Evolutionary conservation across 1,140 invertebrate genomes (phyloP), one percentile per base, ranked within the genome.

Genomic region (Sycobia sp.): DNA sequence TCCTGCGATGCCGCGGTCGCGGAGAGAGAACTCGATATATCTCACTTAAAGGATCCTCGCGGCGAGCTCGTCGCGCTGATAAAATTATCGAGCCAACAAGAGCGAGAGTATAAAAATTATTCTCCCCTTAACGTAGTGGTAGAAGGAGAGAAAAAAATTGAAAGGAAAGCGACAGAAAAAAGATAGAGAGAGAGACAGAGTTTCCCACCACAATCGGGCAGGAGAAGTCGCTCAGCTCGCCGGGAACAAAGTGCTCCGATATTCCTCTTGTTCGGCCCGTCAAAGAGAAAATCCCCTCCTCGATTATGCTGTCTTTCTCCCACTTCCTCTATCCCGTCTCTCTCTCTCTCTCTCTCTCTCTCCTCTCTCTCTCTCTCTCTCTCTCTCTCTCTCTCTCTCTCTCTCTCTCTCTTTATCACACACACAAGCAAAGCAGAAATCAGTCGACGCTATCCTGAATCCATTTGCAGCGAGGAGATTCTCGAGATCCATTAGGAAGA

Each of bases 381-480:
- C n/a, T n/a, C n/a, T n/a, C n/a, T n/a, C n/a, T n/a, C n/a, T n/a
- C n/a, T n/a, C n/a, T n/a, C n/a, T n/a, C n/a, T n/a, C n/a, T n/a
- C n/a, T n/a, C n/a, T n/a, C n/a, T n/a, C n/a, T n/a, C n/a, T n/a
- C n/a, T n/a, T n/a, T n/a, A n/a, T n/a, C n/a, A n/a, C n/a, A n/a
- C n/a, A n/a, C n/a, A n/a, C n/a, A n/a, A n/a, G n/a, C 34, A 32
- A 41, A 41, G 13, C 47, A 51, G 27, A 61, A 61, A 53, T 61
- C 38, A 53, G 25, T 61, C 18, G 44, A n/a, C 20, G 43, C 16
- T 59, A 39, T 50, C 25, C 38, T 38, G 11, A 51, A 57, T 56
- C 44, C 22, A 65, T 56, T 57, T 51, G 32, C 58, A n/a, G n/a
- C 16, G 27, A 13, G 41, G 57, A 50, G 46, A 50, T 59, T 49